A percentile compares a stretch with the other conserved stretches of the same genome.
phyloP scores from a whole-genome alignment of 2,888 invertebrate genomes.

The Formica aserva region DNA sequence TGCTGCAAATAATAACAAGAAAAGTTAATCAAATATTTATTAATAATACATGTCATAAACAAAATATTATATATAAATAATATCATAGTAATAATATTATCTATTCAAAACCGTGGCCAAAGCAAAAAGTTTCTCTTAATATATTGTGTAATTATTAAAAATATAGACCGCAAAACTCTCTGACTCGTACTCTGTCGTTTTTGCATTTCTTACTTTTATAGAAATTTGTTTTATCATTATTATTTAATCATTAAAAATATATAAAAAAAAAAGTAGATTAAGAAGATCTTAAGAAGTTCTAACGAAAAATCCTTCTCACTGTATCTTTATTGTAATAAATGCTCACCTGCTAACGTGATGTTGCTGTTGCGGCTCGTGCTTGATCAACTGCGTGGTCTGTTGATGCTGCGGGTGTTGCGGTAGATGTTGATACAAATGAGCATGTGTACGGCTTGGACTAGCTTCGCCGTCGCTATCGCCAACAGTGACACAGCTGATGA shows the following conservation, averaged over 20 bases:
- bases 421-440: slow-evolving; percentile 79
- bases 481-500: slow-evolving; percentile 92
- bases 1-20: slow-evolving; percentile 61
- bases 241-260: background rate
- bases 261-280: background rate
- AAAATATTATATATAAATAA: background rate
- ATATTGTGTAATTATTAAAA: background rate
- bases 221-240: background rate
- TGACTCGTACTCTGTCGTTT: background rate
- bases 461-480: slow-evolving; percentile 92
- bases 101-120: background rate
- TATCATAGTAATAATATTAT: background rate
- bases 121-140: background rate
- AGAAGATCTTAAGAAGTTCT: background rate
- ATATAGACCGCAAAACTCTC: background rate
- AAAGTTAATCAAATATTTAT: background rate
- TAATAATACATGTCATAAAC: background rate
- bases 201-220: background rate
- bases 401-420: slow-evolving; percentile 83
- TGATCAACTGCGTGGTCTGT: slow-evolving; percentile 86
- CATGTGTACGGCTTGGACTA: slow-evolving; percentile 87
- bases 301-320: background rate
- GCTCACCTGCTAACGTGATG: slow-evolving; percentile 81
- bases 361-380: slow-evolving; percentile 87
- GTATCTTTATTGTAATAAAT: background rate